Evolutionary conservation across 2,888 invertebrate genomes (phyloP).

Genomic region (Caenorhabditis sp.): DNA sequence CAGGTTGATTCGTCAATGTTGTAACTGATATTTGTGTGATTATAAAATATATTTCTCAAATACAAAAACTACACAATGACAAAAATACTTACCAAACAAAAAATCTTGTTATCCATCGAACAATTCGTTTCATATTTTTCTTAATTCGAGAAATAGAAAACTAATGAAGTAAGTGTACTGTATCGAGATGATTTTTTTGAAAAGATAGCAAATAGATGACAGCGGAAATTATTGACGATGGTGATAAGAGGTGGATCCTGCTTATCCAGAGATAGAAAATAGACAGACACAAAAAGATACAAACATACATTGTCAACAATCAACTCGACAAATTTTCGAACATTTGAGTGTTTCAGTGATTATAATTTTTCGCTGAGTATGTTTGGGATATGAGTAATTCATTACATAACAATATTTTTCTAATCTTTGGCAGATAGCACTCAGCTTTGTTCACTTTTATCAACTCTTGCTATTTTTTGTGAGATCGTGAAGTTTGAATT

Average conservation of each 20-base stretch:
- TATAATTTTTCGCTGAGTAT: constrained; percentile 20
- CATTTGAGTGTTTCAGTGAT: constrained; percentile 33
- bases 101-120: constrained; percentile 26
- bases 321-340: constrained; percentile 14
- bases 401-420: constrained; percentile 1
- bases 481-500: too few relatives aligned
- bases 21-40: too few relatives aligned
- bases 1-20: too few relatives aligned
- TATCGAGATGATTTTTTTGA: constrained; percentile 5
- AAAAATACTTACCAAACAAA: constrained; percentile 27
- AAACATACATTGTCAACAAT: constrained; percentile 19
- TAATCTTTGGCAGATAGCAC: too few relatives aligned
- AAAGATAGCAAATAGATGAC: constrained; percentile 35
- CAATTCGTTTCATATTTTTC: constrained; percentile 18
- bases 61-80: not conserved
- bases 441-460: too few relatives aligned
- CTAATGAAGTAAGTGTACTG: not conserved
- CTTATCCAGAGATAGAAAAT: constrained; percentile 6
- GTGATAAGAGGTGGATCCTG: constrained; percentile 40
- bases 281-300: constrained; percentile 6
- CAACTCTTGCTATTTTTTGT: too few relatives aligned
- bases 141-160: not conserved
- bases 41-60: not conserved
- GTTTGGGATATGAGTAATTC: constrained; percentile 29
- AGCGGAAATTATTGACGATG: constrained; percentile 31